Conservation (phyloP, 2,797 vertebrate genomes). For the Agapornis canus region DNA sequence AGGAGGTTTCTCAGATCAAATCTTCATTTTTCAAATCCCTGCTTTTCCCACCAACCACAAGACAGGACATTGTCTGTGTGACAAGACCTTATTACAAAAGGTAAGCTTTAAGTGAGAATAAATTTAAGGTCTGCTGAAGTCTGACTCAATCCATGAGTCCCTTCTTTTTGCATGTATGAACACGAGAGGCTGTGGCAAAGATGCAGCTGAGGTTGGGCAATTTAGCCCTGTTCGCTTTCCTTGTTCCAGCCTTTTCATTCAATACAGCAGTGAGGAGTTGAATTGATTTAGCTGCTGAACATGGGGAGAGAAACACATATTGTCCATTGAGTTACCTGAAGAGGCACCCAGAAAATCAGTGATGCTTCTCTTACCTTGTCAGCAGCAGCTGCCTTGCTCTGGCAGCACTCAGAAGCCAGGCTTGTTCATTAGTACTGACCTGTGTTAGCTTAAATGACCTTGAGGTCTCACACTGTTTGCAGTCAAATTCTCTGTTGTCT, state of each 20-base stretch:
- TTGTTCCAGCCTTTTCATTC: background rate
- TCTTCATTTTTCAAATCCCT: background rate
- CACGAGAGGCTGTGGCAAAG: background rate
- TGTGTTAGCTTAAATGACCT: background rate
- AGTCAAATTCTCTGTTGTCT: background rate
- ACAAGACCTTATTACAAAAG: background rate
- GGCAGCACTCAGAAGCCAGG: rapidly evolving
- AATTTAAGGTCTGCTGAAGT: background rate
- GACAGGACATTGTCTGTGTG: background rate
- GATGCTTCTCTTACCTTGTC: background rate
- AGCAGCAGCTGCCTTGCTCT: background rate
- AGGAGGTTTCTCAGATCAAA: background rate
- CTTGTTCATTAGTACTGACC: background rate
- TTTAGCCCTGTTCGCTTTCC: background rate
- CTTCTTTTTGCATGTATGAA: background rate
- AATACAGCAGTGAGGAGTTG: background rate
- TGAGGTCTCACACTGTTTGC: background rate
- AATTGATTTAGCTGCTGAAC: background rate
- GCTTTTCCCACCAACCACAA: background rate
- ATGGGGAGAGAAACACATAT: background rate
- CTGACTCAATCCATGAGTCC: background rate
- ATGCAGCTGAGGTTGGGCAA: background rate
- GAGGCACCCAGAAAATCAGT: background rate
- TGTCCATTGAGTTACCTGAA: background rate
- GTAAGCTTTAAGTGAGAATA: background rate